A percentile compares a stretch with the other conserved stretches of the same genome.
Conservation (phyloP, 2,888 invertebrate genomes). For the Morinoia aosen region DNA sequence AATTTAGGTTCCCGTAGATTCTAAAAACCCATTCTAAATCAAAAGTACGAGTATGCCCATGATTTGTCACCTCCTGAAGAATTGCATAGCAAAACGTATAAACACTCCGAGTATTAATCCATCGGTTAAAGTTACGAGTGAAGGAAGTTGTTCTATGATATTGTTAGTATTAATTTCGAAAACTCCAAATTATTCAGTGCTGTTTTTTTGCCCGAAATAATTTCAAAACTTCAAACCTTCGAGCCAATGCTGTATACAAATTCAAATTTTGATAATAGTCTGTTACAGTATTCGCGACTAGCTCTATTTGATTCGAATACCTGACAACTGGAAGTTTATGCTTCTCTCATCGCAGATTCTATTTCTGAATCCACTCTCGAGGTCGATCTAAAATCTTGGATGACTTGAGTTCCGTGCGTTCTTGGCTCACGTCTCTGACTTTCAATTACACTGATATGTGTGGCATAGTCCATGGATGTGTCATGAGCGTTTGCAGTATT, state of each 20-base stretch:
- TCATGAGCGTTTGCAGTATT: conserved; percentile 20
- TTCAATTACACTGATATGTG: not conserved
- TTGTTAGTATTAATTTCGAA: not conserved
- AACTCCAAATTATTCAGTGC: not conserved
- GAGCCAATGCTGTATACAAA: not conserved
- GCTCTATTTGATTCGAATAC: not conserved
- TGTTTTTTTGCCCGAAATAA: not conserved
- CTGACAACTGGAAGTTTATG: not conserved
- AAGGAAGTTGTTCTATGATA: not conserved
- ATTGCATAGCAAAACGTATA: not conserved
- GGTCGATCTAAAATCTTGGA: conserved; percentile 5
- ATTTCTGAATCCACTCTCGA: not conserved
- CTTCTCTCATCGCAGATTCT: not conserved
- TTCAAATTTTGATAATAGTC: not conserved
- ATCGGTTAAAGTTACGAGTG: not conserved
- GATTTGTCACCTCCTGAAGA: not conserved
- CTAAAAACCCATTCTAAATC: not conserved
- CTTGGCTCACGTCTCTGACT: not conserved
- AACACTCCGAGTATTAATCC: not conserved
- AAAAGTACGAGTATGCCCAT: not conserved
- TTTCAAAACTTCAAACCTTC: not conserved
- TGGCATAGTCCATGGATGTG: conserved; percentile 2
- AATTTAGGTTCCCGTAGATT: no score
- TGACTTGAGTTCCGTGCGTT: not conserved
- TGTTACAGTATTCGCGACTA: not conserved